These are phyloP conservation scores for Panzeria rudis DNA, from an alignment of 2,888 invertebrate genomes.

Conservation along the genomic window DNA sequence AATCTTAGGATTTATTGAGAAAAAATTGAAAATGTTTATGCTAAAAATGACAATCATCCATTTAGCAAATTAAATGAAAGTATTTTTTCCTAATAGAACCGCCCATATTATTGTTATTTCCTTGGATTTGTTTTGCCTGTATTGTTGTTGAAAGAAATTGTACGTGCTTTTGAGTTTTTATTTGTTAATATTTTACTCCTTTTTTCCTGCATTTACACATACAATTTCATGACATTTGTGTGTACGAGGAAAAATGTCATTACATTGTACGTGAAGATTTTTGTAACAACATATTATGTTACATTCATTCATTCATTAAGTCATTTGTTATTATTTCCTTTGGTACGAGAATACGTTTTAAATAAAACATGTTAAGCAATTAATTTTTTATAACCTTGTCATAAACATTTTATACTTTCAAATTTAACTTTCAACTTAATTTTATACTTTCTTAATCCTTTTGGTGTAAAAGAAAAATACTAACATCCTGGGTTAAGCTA, in stretches of 20 bases:
- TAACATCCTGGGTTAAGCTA: background rate
- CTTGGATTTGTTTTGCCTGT: background rate
- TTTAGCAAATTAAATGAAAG: too few species aligned
- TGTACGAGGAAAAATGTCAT: conserved; percentile 25
- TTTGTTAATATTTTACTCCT: background rate
- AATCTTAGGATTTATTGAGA: too few species aligned
- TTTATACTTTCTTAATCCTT: background rate
- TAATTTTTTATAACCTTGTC: conserved; percentile 3
- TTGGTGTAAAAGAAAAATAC: background rate
- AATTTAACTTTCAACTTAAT: too few species aligned
- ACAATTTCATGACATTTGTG: background rate
- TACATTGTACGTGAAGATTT: conserved; percentile 47
- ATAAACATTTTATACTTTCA: background rate
- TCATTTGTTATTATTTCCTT: too few species aligned
- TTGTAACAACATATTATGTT: conserved; percentile 12
- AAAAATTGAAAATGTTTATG: too few species aligned
- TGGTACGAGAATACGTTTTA: background rate
- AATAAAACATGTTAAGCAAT: background rate
- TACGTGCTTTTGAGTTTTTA: conserved; percentile 23
- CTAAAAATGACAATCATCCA: too few species aligned
- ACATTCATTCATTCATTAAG: conserved; percentile 3
- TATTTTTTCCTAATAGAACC: background rate
- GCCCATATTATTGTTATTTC: conserved; percentile 10
- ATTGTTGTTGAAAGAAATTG: conserved; percentile 21
- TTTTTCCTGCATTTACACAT: background rate